Evolutionary conservation across 2,888 invertebrate genomes (phyloP).

Genomic region (Hirudinaria manillensis): DNA sequence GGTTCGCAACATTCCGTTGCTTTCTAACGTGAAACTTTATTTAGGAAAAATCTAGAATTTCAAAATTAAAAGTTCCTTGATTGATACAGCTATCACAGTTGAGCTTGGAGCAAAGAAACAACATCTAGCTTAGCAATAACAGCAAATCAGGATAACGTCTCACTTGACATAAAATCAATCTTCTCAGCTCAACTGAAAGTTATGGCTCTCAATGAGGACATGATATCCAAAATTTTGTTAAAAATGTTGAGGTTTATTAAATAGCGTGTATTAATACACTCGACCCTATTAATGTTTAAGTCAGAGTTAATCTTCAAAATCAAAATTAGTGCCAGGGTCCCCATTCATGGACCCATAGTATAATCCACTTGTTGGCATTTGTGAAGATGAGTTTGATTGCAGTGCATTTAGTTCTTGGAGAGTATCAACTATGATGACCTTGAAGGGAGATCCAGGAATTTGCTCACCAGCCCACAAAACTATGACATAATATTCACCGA

Average conservation of each 20-base stretch:
- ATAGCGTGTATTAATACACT: no score
- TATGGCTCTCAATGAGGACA: not conserved
- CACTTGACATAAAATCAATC: no score
- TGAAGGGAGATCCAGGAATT: conserved; percentile 95
- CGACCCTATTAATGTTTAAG: not conserved
- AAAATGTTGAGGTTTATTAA: no score
- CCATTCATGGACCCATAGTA: conserved; percentile 19
- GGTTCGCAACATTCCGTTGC: no score
- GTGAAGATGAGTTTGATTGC: not conserved
- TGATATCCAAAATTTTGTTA: not conserved
- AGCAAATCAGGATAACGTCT: no score
- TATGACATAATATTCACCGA: conserved; percentile 87
- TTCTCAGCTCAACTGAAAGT: not conserved
- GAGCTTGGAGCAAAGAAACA: conserved; percentile 1
- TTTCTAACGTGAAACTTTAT: no score
- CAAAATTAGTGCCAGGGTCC: conserved; percentile 11
- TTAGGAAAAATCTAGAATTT: no score
- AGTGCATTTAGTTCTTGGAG: conserved; percentile 74
- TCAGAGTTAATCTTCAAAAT: not conserved
- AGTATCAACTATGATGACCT: conserved; percentile 97
- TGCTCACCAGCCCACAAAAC: conserved; percentile 96
- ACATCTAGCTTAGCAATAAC: no score
- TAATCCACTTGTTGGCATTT: not conserved
- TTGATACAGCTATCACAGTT: conserved; percentile 10
- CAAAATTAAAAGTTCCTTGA: no score